Conservation (phyloP, 2,113 vertebrate genomes). For the Choloepus hoffmanni region DNA sequence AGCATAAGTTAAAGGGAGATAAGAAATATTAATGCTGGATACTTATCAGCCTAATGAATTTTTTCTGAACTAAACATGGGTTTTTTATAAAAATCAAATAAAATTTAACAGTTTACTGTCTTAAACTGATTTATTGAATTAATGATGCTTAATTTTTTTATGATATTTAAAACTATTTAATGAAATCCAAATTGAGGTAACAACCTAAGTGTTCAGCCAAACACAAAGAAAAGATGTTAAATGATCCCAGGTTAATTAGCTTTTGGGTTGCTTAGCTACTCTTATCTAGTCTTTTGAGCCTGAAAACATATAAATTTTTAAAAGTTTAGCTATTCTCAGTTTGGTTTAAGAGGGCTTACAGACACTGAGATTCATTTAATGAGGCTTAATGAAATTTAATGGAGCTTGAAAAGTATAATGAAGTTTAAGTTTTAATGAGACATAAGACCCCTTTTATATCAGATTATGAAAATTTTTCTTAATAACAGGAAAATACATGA, state of each 20-base stretch:
- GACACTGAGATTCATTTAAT: conserved; percentile 62
- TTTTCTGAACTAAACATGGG: conserved; percentile 20
- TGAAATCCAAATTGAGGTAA: conserved; percentile 58
- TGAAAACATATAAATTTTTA: conserved; percentile 52
- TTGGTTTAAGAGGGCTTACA: conserved; percentile 55
- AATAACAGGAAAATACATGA: conserved; percentile 51
- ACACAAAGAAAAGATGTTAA: conserved; percentile 53
- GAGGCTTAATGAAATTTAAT: conserved; percentile 66
- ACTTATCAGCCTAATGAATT: background rate
- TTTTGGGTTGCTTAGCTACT: conserved; percentile 58
- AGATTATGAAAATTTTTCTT: conserved; percentile 28
- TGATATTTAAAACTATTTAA: conserved; percentile 66
- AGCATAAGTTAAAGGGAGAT: background rate
- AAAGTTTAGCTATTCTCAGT: conserved; percentile 56
- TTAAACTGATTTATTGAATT: conserved; percentile 65
- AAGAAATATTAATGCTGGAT: background rate
- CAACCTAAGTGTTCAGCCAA: conserved; percentile 45
- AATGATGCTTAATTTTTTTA: conserved; percentile 58
- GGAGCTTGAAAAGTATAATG: conserved; percentile 64
- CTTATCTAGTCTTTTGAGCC: conserved; percentile 56
- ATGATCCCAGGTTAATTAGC: conserved; percentile 60
- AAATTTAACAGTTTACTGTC: conserved; percentile 39
- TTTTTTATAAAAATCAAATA: conserved; percentile 50
- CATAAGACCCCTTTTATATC: background rate
- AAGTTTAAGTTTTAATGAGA: conserved; percentile 66